Conservation (phyloP, 2,113 vertebrate genomes). For the Dicerorhinus sumatrensis region DNA sequence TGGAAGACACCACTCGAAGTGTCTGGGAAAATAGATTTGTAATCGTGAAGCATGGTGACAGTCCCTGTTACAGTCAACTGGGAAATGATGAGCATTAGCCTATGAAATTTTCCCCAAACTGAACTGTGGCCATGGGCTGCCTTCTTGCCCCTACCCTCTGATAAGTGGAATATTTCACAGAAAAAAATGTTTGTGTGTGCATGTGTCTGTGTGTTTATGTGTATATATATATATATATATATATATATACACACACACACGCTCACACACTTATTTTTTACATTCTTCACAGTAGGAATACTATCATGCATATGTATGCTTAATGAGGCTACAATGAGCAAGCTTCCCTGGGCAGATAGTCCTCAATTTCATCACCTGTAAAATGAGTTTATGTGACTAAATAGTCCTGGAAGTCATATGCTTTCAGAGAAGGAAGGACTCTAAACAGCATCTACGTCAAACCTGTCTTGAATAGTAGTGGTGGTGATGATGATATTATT, state of each 20-base stretch:
- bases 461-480: background rate
- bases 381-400: background rate
- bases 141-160: background rate
- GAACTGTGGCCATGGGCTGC: background rate
- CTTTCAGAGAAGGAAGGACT: background rate
- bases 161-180: conserved; percentile 7
- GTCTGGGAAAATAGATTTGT: background rate
- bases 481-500: background rate
- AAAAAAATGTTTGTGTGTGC: background rate
- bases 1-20: background rate
- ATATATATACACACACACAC: background rate
- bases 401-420: background rate
- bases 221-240: too few species aligned
- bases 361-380: background rate
- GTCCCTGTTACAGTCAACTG: background rate
- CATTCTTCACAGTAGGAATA: background rate
- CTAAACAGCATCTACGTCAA: background rate
- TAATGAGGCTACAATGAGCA: background rate
- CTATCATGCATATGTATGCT: background rate
- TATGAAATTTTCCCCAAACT: background rate
- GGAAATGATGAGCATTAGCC: background rate
- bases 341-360: background rate
- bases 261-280: background rate
- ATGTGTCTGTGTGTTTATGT: too few species aligned
- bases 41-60: background rate